phyloP scores from a whole-genome alignment of 2,113 vertebrate species.

The Nettapus auritus region DNA sequence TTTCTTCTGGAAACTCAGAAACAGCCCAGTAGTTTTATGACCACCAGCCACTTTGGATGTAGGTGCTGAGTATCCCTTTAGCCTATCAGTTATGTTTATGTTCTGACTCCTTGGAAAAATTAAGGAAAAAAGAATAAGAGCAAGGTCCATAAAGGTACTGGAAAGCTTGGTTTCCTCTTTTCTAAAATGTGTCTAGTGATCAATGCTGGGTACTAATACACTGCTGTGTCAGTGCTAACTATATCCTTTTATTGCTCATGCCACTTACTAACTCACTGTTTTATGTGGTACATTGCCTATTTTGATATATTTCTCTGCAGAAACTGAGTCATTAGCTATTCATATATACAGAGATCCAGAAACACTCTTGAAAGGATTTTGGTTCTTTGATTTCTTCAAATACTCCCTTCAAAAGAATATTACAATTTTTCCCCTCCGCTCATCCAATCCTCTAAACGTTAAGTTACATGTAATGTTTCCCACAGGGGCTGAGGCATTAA shows the following conservation, averaged over 20 bases:
- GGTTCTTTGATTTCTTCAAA: background rate
- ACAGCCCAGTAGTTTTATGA: background rate
- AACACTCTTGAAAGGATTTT: background rate
- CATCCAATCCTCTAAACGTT: background rate
- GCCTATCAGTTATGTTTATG: background rate
- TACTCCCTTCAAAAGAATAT: background rate
- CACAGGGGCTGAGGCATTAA: background rate
- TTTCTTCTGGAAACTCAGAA: background rate
- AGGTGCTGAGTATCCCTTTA: background rate
- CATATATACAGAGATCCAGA: background rate
- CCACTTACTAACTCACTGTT: background rate
- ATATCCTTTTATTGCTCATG: background rate
- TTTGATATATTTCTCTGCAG: background rate
- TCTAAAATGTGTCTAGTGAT: background rate
- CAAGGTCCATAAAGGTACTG: background rate
- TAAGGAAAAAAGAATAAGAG: background rate
- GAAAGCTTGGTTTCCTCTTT: background rate
- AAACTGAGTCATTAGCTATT: background rate
- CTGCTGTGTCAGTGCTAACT: background rate
- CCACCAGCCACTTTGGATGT: background rate
- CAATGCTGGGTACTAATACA: background rate
- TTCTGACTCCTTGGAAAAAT: background rate
- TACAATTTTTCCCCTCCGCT: background rate
- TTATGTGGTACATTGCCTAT: background rate
- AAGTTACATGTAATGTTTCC: background rate